Conservation (phyloP, 2,113 vertebrate species). For the Podilymbus podiceps region DNA sequence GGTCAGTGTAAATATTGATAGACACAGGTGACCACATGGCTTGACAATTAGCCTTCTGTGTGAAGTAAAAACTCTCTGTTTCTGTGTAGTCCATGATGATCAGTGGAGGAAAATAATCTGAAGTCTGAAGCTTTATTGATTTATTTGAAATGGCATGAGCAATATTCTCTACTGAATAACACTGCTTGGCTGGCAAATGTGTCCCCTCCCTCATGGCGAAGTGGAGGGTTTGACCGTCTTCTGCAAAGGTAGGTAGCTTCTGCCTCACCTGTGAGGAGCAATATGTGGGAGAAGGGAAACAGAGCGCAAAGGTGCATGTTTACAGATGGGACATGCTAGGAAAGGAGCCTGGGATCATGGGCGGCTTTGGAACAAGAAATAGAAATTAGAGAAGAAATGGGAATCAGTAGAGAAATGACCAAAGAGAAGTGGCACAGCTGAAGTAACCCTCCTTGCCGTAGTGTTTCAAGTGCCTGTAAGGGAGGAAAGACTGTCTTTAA, state of each 20-base stretch:
- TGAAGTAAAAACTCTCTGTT: background rate
- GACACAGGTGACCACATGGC: background rate
- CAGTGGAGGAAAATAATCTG: background rate
- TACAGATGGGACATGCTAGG: background rate
- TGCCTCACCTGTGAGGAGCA: background rate
- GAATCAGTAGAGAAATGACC: background rate
- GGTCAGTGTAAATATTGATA: background rate
- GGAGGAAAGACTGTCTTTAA: background rate
- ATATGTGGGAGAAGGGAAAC: background rate
- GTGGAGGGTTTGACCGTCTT: background rate
- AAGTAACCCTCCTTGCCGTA: background rate
- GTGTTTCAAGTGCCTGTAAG: background rate
- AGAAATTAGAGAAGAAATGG: background rate
- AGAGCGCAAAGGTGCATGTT: background rate
- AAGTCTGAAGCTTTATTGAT: background rate
- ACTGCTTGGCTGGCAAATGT: background rate
- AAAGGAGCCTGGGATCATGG: background rate
- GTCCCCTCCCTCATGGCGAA: background rate
- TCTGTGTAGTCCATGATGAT: background rate
- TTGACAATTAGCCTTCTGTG: fast-evolving
- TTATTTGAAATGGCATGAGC: background rate
- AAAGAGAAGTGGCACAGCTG: background rate
- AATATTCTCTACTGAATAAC: background rate
- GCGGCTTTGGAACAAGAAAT: background rate
- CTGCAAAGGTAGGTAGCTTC: background rate